Percentiles rank a stretch among this genome's conserved stretches.
phyloP scores from a whole-genome alignment of 2,888 invertebrate genomes.

The Loripinus fragilis region DNA sequence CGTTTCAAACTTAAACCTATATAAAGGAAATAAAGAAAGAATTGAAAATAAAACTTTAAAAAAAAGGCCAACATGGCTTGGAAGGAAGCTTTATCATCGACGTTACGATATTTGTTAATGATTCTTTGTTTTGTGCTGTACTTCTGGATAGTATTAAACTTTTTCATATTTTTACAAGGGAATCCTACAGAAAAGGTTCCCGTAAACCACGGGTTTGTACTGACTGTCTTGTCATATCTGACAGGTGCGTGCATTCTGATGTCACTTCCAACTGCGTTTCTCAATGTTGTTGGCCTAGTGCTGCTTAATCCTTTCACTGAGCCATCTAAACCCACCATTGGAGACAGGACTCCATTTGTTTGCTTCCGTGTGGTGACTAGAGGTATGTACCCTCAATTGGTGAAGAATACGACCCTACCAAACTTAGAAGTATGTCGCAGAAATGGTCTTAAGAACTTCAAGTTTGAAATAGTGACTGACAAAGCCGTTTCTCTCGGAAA shows the following conservation, averaged over 20 bases:
- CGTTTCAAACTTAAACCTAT: no score
- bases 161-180: background rate
- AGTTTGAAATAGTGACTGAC: conserved; percentile 71
- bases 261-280: background rate
- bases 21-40: no score
- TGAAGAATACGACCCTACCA: conserved; percentile 42
- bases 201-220: background rate
- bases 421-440: conserved; percentile 44
- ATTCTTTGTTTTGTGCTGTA: background rate
- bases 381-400: conserved; percentile 66
- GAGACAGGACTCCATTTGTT: conserved; percentile 55
- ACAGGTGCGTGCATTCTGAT: background rate
- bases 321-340: background rate
- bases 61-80: no score
- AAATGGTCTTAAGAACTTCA: conserved; percentile 63
- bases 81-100: background rate
- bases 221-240: background rate
- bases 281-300: conserved; percentile 24
- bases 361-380: conserved; percentile 71
- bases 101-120: background rate
- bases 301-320: conserved; percentile 22
- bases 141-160: background rate
- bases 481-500: conserved; percentile 34
- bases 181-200: background rate
- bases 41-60: no score